Base-by-base conservation (phyloP, 2,888 invertebrate genomes). In the Drosophila kambysellisi region DNA sequence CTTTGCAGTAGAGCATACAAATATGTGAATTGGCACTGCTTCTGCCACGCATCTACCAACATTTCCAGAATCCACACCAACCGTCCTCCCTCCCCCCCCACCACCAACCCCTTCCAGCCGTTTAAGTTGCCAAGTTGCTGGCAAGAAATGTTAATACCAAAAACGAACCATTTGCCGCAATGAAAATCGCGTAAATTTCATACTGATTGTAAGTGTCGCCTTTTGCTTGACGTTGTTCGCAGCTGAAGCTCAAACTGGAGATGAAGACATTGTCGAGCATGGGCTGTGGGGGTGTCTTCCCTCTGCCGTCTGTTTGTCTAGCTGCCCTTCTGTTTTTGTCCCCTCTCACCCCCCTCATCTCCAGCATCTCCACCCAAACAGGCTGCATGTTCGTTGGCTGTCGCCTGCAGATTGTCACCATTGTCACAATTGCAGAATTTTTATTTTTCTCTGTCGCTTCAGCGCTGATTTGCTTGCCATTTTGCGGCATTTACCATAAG, bases 131-230 rank as follows among this genome's bases (percentile, higher is more conserved):
- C 39, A 35, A 35, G 52, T 61, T 63, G 69, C 59, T 43, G 83
- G 71, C 88, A 74, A 89, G 87, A 86, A 90, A 90, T 88, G 88
- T 90, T 90, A 88, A 89, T 90, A 86, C 90, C 81, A 70, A 88
- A 88, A 87, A 72, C 90, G 80, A 88, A 90, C 88, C 89, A 88
- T 88, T 88, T 88, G 87, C 88, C 84, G 84, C 88, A 88, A 90
- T 88, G 90, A 88, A 88, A 88, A 88, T 88, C 88, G 88, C 88
- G 88, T 88, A 88, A 90, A 88, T 88, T 90, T 88, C 87, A 80
- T 87, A 88, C 88, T 90, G 88, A 90, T 88, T 88, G 89, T 90
- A 84, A 88, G 87, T 87, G 88, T 89, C 81, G 90, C 86, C 86
- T 81, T 86, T 79, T 80, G 61, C 81, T 76, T 87, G 89, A 84